Evolutionary conservation across 2,888 invertebrate genomes (phyloP), one percentile per base, ranked within the genome.

Genomic region (Conops quadrifasciatus): DNA sequence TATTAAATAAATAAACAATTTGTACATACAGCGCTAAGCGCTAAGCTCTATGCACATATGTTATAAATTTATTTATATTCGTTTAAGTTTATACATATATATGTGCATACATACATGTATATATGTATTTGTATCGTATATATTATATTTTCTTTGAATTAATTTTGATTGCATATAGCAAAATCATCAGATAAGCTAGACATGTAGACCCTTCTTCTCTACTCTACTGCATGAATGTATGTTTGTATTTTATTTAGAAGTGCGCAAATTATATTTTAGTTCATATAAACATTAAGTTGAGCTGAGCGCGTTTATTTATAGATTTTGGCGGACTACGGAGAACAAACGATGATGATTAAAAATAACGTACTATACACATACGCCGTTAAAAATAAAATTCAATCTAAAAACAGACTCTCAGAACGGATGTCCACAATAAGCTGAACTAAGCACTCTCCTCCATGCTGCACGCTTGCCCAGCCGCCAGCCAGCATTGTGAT

Each of bases 281-380:
- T 62, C 67, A 43, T 63, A 72, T 59, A 67, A 59, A 70, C 70
- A 81, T 81, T 82, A 80, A 82, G n/a, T n/a, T n/a, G n/a, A 36
- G 79, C 80, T 82, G 79, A 80, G 80, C 77, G 79, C 74, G 76
- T 77, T 79, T 81, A 81, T 79, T 80, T 81, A 79, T 82, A 81
- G 82, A 75, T 49, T 70, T 70, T 74, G 66, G 69, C 47, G 70
- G 72, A 72, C 72, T 59, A 70, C 69, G 49, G 73, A 70, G 73
- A 72, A 73, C 71, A 72, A 71, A 67, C n/a, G n/a, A n/a, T 60
- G 70, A 58, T 75, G 73, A 72, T 73, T 71, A 71, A 73, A 71
- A 75, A 72, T 72, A 67, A 72, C 56, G 62, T 56, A 62, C 36
- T 62, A 67, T 56, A 62, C 68, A 62, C 68, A 62, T 36, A 62